Evolutionary conservation across 2,797 vertebrate genomes (phyloP), one percentile per base, ranked within the genome.

Genomic region (Pseudopleuronectes americanus): DNA sequence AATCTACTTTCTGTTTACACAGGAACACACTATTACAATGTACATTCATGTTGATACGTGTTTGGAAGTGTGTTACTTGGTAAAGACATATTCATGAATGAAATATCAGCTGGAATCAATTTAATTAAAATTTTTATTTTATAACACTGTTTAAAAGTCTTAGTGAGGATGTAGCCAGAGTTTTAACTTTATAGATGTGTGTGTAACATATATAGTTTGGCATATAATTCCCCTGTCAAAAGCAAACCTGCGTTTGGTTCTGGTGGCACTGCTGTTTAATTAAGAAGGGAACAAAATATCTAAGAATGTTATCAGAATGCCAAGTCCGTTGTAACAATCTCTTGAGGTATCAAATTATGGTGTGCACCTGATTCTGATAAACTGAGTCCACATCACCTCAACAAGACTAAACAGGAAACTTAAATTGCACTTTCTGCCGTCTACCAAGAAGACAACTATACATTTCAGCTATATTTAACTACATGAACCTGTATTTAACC

Each of bases 371-470:
- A 63, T 67, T 72, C 47, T 56, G 55, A 26, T 64, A 51, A 54
- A 60, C 6, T 47, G 31, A 71, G 38, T n/a, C 4, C 7, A 55
- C 33, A 41, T 48, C 28, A 33, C 0, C 43, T 48, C n/a, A 21
- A 33, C 43, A 56, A 71, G 47, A 67, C 58, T 63, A 58, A 76
- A 69, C 48, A 59, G 64, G 53, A 76, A 65, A 66, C 14, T 53
- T 23, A 47, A 28, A 65, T 31, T 57, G 31, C 19, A 55, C 52
- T 22, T 28, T 54, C n/a, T 43, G 45, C 41, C 6, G 17, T 21
- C 31, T 49, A 17, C 33, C 53, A n/a, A 68, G 3, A 64, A 47
- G 26, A 26, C 26, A 68, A 52, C 62, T 66, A 16, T 26, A 60
- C 9, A 63, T 76, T 33, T 47, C 2, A 57, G 6, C 10, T 57